phyloP scores from a whole-genome alignment of 1,140 invertebrate species.

The Eriosoma lanigerum region DNA sequence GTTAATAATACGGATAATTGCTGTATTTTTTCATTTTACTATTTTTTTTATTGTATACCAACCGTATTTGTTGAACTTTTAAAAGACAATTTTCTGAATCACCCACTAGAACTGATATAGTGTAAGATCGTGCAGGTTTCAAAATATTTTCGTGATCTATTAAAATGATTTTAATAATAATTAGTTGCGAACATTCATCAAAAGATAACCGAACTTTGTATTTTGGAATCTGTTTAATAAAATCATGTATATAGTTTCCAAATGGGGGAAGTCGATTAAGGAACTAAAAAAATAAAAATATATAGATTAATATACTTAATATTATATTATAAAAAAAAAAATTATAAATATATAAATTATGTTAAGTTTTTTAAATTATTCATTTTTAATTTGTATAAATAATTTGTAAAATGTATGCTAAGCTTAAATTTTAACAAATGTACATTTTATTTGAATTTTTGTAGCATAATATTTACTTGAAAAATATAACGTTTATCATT shows the following conservation, averaged over 20 bases:
- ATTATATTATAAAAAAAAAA: too few species aligned
- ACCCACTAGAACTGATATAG: slow-evolving; percentile 59
- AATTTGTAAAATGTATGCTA: too few species aligned
- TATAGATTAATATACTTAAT: too few species aligned
- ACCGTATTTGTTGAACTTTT: slow-evolving; percentile 38
- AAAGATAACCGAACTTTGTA: slow-evolving; percentile 54
- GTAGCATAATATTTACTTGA: too few species aligned
- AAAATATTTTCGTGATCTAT: slow-evolving; percentile 52
- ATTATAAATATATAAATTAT: too few species aligned
- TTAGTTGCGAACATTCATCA: background rate
- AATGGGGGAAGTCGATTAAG: slow-evolving; percentile 55
- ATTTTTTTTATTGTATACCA: background rate
- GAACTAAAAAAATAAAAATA: background rate
- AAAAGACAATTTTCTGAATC: slow-evolving; percentile 61
- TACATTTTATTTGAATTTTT: too few species aligned
- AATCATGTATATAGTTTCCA: slow-evolving; percentile 56
- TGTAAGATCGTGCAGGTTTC: slow-evolving; percentile 39
- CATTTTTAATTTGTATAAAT: too few species aligned
- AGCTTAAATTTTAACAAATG: too few species aligned
- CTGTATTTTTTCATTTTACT: background rate
- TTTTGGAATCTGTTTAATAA: slow-evolving; percentile 55
- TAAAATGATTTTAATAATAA: background rate
- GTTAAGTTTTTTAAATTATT: too few species aligned
- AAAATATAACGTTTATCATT: too few species aligned
- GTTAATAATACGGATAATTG: too few species aligned